Base-by-base conservation (phyloP, 2,888 invertebrate genomes). In the Oscheius sp. region DNA sequence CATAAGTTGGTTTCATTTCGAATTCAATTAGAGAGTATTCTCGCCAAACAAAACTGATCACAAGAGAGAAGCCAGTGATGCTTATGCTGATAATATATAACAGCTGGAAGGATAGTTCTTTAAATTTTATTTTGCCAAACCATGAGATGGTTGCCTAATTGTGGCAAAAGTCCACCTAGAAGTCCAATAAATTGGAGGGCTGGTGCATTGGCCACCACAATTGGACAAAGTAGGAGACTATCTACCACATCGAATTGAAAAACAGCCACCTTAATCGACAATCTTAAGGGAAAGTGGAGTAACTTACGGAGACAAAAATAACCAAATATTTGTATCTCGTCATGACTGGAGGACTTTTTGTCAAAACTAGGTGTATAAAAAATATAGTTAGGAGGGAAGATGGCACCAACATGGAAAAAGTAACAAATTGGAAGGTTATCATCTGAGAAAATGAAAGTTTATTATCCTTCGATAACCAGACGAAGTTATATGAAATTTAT, bases 21-120 rank as follows among this genome's bases (percentile, higher is more conserved):
- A 55, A 37, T 4, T 12, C 34, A 55, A 55, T 55, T 17, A 55
- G 15, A 15, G 55, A 34, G 23, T 55, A 37, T 55, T 55, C 55
- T 34, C 55, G 10, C 33, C 34, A 55, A 20, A 55, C 37, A n/a
- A 55, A 55, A n/a, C 55, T 55, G 20, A 20, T 34, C 1, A 55
- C 33, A 2, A 55, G 17, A 34, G 34, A n/a, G 17, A 55, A n/a
- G n/a, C 33, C 17, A 48, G n/a, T n/a, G n/a, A n/a, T n/a, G n/a
- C n/a, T n/a, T n/a, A n/a, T n/a, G n/a, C n/a, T n/a, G n/a, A n/a
- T n/a, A n/a, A n/a, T n/a, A n/a, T n/a, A n/a, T n/a, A n/a, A n/a
- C n/a, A n/a, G n/a, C n/a, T n/a, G n/a, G n/a, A n/a, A n/a, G n/a
- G n/a, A n/a, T n/a, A n/a, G n/a, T n/a, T n/a, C n/a, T n/a, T n/a